These are phyloP conservation scores for Hyphantria cunea DNA, from an alignment of 1,140 invertebrate genomes.

Conservation along the genomic window DNA sequence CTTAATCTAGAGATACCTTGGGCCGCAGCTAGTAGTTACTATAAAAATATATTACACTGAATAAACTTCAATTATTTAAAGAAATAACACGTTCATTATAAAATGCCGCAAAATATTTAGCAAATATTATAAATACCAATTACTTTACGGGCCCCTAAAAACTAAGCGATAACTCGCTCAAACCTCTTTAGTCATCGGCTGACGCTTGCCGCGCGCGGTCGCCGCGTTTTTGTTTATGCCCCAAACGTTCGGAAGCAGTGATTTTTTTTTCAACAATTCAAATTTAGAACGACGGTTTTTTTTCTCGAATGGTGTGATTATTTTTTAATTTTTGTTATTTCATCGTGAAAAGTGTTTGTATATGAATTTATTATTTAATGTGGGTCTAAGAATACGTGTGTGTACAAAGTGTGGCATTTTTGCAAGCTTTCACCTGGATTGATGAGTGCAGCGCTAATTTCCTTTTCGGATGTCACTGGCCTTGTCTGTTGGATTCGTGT, in stretches of 20 bases:
- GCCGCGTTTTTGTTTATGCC: slow-evolving; percentile 4
- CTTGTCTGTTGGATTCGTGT: not conserved
- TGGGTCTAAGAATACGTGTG: not conserved
- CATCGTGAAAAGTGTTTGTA: not conserved
- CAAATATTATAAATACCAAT: not conserved
- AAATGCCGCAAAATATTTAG: not conserved
- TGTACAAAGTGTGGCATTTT: not conserved
- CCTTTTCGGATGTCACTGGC: slow-evolving; percentile 1
- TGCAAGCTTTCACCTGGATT: slow-evolving; percentile 2
- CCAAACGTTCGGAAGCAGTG: slow-evolving; percentile 18
- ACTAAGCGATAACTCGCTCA: not conserved
- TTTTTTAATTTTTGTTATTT: not conserved
- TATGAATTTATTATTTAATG: not conserved
- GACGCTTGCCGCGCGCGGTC: slow-evolving; percentile 14
- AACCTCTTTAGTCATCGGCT: slow-evolving; percentile 5
- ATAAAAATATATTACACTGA: too few relatives aligned
- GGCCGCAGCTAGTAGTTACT: too few relatives aligned
- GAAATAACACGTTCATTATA: too few relatives aligned
- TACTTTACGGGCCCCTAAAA: slow-evolving; percentile 17
- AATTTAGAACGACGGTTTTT: slow-evolving; percentile 1
- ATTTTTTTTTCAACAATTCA: slow-evolving; percentile 1
- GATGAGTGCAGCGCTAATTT: slow-evolving; percentile 2
- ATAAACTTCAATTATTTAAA: too few relatives aligned
- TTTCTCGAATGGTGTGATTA: not conserved
- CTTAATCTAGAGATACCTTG: too few relatives aligned